phyloP scores from a whole-genome alignment of 1,140 invertebrate genomes.

The Hestina assimilis region DNA sequence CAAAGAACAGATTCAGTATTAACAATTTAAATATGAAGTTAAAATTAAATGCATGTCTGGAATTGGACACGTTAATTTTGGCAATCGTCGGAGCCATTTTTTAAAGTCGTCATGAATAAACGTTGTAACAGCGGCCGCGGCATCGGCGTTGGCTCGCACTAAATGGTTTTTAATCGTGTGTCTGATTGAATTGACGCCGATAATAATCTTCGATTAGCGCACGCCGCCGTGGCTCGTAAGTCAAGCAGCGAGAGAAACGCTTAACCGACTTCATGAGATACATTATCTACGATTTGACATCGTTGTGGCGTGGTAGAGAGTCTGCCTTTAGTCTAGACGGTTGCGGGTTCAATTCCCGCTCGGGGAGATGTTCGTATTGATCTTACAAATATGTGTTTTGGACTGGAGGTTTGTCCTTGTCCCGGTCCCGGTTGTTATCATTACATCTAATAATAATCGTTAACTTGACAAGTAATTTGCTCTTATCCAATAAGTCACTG shows the following conservation, averaged over 20 bases:
- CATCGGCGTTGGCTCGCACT: conserved; percentile 24
- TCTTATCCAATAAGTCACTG: no score
- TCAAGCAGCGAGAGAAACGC: background rate
- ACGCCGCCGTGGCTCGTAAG: conserved; percentile 23
- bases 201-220: conserved; percentile 70
- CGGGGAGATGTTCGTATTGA: no score
- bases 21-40: background rate
- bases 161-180: conserved; percentile 67
- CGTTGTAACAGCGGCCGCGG: conserved; percentile 34
- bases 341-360: no score
- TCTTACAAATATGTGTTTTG: no score
- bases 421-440: no score
- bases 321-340: no score
- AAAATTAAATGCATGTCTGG: background rate
- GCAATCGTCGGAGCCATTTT: background rate
- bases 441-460: no score
- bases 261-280: background rate
- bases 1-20: background rate
- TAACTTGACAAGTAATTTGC: no score
- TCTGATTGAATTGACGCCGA: conserved; percentile 61
- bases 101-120: conserved; percentile 6
- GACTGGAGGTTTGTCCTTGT: no score
- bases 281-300: conserved; percentile 3
- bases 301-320: background rate
- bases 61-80: conserved; percentile 8